Evolutionary conservation across 1,140 invertebrate genomes (phyloP).

Genomic region (Chironomus tepperi): DNA sequence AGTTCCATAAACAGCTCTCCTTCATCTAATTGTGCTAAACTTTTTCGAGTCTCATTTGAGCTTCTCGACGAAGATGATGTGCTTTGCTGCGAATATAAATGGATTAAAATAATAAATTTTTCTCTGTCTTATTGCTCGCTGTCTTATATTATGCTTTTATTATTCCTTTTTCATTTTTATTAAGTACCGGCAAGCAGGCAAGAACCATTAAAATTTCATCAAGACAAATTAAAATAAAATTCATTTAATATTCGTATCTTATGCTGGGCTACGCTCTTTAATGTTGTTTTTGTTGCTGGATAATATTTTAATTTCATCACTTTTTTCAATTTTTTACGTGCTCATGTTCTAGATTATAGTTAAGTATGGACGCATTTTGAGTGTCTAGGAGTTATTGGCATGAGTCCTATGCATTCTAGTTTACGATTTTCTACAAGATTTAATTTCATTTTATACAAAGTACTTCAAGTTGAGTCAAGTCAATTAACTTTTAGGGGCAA

Average conservation of each 20-base stretch:
- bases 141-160: conserved; percentile 38
- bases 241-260: neutral
- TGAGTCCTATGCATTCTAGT: no score
- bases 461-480: no score
- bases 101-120: neutral
- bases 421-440: no score
- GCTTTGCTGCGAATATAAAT: conserved; percentile 5
- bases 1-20: conserved; percentile 86
- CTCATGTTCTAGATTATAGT: neutral
- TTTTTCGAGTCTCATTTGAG: conserved; percentile 43
- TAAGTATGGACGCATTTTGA: neutral
- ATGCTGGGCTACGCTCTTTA: no score
- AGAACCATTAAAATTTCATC: conserved; percentile 20
- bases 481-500: no score
- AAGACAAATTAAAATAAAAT: neutral
- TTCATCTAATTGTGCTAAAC: conserved; percentile 58
- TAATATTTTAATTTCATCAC: conserved; percentile 6
- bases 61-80: conserved; percentile 37
- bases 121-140: conserved; percentile 43
- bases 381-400: neutral
- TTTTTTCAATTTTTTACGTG: neutral
- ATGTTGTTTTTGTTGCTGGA: neutral
- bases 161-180: neutral
- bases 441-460: no score
- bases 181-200: neutral